Percentiles rank a stretch among this genome's conserved stretches.
These are phyloP conservation scores for Calliopsis andreniformis DNA, from an alignment of 1,140 invertebrate genomes.

Conservation along the genomic window DNA sequence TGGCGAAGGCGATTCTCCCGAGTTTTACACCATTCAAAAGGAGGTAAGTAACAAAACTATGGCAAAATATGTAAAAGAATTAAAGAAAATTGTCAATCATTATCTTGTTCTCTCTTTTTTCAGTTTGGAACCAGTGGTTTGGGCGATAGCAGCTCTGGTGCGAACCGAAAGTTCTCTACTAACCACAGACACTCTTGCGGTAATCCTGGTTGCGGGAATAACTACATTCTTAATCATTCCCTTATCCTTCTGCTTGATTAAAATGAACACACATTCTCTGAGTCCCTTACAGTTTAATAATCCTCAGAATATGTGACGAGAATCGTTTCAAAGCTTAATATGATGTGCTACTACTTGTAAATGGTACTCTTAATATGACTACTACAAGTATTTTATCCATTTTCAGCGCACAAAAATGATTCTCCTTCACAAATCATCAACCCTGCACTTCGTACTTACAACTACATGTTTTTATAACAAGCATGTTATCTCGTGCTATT, in stretches of 20 bases:
- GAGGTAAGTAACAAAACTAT: slow-evolving; percentile 82
- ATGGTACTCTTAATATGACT: too few species aligned
- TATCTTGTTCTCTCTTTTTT: slow-evolving; percentile 61
- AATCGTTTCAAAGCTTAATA: too few species aligned
- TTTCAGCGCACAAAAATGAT: too few species aligned
- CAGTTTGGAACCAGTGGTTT: slow-evolving; percentile 80
- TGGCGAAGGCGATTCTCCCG: slow-evolving; percentile 83
- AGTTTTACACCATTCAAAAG: slow-evolving; percentile 89
- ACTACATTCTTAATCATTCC: slow-evolving; percentile 79
- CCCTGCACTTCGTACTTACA: slow-evolving; percentile 36
- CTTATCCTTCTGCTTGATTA: slow-evolving; percentile 65
- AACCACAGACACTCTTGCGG: slow-evolving; percentile 82
- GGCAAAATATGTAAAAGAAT: not conserved
- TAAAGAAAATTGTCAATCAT: slow-evolving; percentile 11
- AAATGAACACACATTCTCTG: slow-evolving; percentile 45
- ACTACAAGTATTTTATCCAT: too few species aligned
- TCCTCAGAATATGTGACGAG: not conserved
- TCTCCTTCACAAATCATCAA: slow-evolving; percentile 37
- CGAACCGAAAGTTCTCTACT: slow-evolving; percentile 82
- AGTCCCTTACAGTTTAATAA: not conserved
- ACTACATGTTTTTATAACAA: slow-evolving; percentile 40
- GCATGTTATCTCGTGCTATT: slow-evolving; percentile 42
- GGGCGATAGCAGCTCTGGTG: slow-evolving; percentile 82
- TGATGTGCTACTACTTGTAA: too few species aligned
- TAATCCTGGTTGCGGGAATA: slow-evolving; percentile 82